Conservation (phyloP, 2,888 invertebrate species). For the Vesta saturnalis region DNA sequence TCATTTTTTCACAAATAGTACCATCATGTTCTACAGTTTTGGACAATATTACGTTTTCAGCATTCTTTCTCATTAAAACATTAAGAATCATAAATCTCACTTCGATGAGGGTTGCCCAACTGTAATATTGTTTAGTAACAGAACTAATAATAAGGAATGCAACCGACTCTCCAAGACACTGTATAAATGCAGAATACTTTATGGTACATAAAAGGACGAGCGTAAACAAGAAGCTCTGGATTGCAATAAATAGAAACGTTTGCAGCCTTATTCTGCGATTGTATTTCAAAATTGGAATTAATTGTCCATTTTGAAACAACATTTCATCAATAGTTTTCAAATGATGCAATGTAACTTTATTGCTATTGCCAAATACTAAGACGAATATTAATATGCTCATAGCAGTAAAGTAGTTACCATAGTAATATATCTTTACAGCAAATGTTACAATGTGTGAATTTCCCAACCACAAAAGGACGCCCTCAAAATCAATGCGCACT, state of each 20-base stretch:
- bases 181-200: neutral
- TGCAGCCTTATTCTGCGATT: neutral
- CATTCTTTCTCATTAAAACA: neutral
- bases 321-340: neutral
- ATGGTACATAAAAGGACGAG: neutral
- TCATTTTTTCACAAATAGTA: neutral
- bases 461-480: neutral
- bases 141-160: neutral
- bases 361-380: neutral
- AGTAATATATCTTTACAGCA: neutral
- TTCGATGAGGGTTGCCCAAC: neutral
- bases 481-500: neutral
- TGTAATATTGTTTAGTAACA: neutral
- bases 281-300: neutral
- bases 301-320: neutral
- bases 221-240: neutral
- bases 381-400: neutral
- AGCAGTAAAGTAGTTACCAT: neutral
- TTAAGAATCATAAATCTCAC: neutral
- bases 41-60: neutral
- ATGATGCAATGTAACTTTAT: neutral
- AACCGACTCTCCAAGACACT: neutral
- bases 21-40: too few relatives aligned
- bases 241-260: neutral
- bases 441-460: neutral